These are phyloP conservation scores for Megaceryle alcyon DNA, from an alignment of 2,797 vertebrate species.

Conservation along the genomic window DNA sequence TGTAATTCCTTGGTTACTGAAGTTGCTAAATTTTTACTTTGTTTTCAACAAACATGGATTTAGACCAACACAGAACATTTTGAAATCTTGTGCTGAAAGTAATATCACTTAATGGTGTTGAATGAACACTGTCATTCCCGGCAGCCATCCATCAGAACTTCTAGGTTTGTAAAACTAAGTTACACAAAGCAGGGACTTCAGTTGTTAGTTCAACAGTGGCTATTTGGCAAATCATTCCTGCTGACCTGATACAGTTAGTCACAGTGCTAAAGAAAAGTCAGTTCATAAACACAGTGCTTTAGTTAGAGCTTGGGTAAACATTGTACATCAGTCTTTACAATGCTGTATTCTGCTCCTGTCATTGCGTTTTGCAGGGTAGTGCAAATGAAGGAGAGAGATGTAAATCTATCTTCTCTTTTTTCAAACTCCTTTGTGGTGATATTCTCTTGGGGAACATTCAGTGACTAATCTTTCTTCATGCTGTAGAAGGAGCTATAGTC, in stretches of 20 bases:
- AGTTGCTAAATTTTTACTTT: background rate
- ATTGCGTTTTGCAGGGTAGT: background rate
- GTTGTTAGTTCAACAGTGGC: background rate
- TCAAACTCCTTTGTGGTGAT: background rate
- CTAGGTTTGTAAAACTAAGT: background rate
- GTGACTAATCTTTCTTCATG: background rate
- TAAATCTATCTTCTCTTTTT: background rate
- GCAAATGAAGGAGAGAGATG: background rate
- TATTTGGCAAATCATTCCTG: background rate
- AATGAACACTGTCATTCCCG: background rate
- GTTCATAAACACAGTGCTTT: background rate
- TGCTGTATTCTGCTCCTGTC: background rate
- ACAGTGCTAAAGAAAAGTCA: background rate
- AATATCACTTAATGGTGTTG: background rate
- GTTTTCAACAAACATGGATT: background rate
- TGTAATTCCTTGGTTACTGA: background rate
- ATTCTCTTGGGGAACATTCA: background rate
- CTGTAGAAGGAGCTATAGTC: background rate
- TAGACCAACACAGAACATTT: background rate
- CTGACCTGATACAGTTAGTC: background rate
- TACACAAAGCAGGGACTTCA: background rate
- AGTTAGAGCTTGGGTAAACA: background rate
- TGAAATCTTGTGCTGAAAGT: background rate
- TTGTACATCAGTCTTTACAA: background rate
- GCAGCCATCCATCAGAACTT: background rate